Evolutionary conservation across 2,797 vertebrate species (phyloP), one percentile per base, ranked within the genome.

Genomic region (Denticeps clupeoides): DNA sequence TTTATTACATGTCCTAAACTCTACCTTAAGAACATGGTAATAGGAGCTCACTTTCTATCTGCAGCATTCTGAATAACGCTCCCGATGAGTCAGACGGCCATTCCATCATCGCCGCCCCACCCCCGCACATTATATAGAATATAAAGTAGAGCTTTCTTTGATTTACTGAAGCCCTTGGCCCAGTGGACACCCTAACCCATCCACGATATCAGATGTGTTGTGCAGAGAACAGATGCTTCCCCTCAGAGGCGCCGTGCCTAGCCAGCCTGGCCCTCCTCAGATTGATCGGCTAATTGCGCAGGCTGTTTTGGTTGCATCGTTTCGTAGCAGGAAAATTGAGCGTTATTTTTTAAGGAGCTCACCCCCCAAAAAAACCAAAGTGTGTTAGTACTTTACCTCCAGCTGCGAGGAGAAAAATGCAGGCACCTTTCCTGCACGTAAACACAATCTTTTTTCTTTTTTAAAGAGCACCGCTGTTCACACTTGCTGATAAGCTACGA

Each of bases 231-330:
- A n/a, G n/a, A n/a, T n/a, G n/a, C n/a, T n/a, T n/a, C n/a, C n/a
- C n/a, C n/a, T n/a, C n/a, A n/a, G n/a, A n/a, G 15, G 44, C 24
- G 28, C 11, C n/a, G n/a, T 55, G 58, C 58, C 62, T 55, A 55
- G 47, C 40, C 38, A 29, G 42, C 49, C 44, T 52, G 37, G 27
- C 42, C 53, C 25, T 51, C 21, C 40, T 35, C 41, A 44, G 19
- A 45, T 46, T 60, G 49, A 41, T 44, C 45, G 31, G 12, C 24
- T 53, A 55, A 58, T 50, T 40, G 38, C 33, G 31, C 47, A 19
- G 23, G 40, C 50, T 52, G 41, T 53, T 57, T n/a, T 60, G 60
- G 58, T 63, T 54, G 47, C 32, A 13, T 49, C 47, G 15, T 18
- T 25, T 51, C 50, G 25, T 41, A 32, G 38, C 41, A 29, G 19